These are phyloP conservation scores for Lordiphosa mommai DNA, from an alignment of 1,140 invertebrate genomes.

Conservation along the genomic window DNA sequence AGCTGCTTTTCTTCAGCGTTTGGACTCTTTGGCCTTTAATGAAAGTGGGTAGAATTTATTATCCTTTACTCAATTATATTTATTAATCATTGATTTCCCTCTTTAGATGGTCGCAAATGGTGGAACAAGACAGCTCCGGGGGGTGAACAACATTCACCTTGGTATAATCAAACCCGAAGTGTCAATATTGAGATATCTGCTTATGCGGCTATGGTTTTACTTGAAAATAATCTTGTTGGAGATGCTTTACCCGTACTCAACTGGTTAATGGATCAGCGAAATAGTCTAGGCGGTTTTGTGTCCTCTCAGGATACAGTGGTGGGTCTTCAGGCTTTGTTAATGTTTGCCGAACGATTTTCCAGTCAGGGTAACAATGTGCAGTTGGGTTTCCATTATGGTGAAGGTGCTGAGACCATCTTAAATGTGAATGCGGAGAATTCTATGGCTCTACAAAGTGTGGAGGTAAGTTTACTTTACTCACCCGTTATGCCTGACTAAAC, in stretches of 20 bases:
- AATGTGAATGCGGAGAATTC: slow-evolving; percentile 86
- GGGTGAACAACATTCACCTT: slow-evolving; percentile 86
- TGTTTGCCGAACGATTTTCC: slow-evolving; percentile 84
- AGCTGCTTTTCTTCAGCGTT: slow-evolving; percentile 66
- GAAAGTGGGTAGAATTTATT: slow-evolving; percentile 18
- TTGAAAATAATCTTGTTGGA: slow-evolving; percentile 84
- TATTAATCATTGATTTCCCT: background rate
- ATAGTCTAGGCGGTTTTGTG: slow-evolving; percentile 90
- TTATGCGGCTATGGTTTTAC: slow-evolving; percentile 88
- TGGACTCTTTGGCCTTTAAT: slow-evolving; percentile 64
- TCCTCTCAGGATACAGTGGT: slow-evolving; percentile 87
- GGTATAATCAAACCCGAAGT: slow-evolving; percentile 85
- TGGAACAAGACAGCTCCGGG: slow-evolving; percentile 84
- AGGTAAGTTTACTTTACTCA: slow-evolving; percentile 50
- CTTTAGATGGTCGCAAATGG: slow-evolving; percentile 84
- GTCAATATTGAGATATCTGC: slow-evolving; percentile 93
- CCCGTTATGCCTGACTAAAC: slow-evolving; percentile 51
- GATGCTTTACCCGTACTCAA: slow-evolving; percentile 89
- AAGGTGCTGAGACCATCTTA: slow-evolving; percentile 83
- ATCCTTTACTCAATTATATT: background rate
- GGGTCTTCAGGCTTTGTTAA: slow-evolving; percentile 86
- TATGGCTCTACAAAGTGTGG: slow-evolving; percentile 85
- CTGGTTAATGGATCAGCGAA: slow-evolving; percentile 91
- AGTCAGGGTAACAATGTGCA: slow-evolving; percentile 82
- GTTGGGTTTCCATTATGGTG: slow-evolving; percentile 81